phyloP scores from a whole-genome alignment of 2,888 invertebrate genomes.

The Barypeithes pellucidus region DNA sequence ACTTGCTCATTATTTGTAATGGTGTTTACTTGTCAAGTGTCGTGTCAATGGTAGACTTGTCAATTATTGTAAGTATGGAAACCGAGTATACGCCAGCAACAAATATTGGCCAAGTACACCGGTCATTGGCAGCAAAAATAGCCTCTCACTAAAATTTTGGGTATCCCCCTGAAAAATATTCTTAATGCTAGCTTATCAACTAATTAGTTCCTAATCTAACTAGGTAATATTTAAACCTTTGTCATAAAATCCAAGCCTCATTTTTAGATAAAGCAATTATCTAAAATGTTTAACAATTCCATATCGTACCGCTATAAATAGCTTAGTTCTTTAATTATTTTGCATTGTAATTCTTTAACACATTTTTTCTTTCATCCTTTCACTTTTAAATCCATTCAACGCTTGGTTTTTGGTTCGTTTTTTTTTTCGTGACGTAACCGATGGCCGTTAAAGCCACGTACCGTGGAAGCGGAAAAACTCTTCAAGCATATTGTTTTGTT shows the following conservation, averaged over 20 bases:
- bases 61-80: no score
- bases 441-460: constrained; percentile 29
- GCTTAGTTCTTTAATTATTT: constrained; percentile 8
- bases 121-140: no score
- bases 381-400: constrained; percentile 34
- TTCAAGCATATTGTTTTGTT: constrained; percentile 21
- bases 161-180: not conserved
- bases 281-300: constrained; percentile 5
- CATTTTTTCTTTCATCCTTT: constrained; percentile 30
- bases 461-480: constrained; percentile 40
- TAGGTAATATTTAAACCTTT: not conserved
- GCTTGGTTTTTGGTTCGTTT: constrained; percentile 21
- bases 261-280: not conserved
- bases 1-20: no score
- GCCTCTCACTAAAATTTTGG: not conserved
- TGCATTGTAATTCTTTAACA: constrained; percentile 10
- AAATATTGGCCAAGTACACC: no score
- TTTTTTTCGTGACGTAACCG: constrained; percentile 31
- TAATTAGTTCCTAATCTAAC: not conserved
- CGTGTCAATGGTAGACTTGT: no score
- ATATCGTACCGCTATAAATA: constrained; percentile 1
- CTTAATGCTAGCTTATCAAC: not conserved
- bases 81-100: no score
- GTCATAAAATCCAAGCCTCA: constrained; percentile 3
- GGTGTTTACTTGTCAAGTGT: no score